Conservation (phyloP, 2,797 vertebrate genomes). For the Calcarius lapponicus region DNA sequence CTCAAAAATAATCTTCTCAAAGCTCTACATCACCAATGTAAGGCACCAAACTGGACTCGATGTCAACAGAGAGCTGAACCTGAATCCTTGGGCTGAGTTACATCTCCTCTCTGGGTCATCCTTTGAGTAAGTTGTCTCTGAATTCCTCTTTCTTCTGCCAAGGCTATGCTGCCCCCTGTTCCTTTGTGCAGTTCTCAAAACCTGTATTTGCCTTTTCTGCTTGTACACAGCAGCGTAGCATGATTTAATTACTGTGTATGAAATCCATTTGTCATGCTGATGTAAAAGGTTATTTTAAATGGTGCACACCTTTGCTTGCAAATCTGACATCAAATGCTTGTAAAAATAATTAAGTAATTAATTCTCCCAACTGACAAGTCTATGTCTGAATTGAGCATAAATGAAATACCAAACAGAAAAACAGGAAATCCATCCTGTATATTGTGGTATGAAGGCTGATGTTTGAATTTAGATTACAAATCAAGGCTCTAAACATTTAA, state of each 20-base stretch:
- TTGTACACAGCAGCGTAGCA: not conserved
- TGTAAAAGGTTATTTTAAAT: not conserved
- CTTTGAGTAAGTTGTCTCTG: not conserved
- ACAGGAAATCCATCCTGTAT: not conserved
- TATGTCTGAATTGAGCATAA: not conserved
- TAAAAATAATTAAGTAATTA: slow-evolving; percentile 37
- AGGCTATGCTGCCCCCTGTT: not conserved
- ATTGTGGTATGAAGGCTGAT: not conserved
- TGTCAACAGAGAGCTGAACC: not conserved
- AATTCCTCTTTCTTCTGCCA: not conserved
- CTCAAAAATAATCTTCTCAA: not conserved
- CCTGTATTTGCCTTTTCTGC: not conserved
- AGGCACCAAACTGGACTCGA: not conserved
- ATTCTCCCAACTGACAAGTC: not conserved
- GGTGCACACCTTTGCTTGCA: not conserved
- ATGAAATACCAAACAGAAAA: not conserved
- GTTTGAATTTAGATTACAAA: not conserved
- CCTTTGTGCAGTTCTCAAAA: not conserved
- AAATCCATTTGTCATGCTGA: slow-evolving; percentile 5
- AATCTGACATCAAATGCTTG: slow-evolving; percentile 3
- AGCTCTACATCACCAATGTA: not conserved
- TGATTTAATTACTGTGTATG: not conserved
- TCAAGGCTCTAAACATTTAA: not conserved
- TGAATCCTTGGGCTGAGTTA: not conserved
- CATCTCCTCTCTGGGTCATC: not conserved